These are phyloP conservation scores for Isoperla grammatica DNA, from an alignment of 2,888 invertebrate species.

Conservation along the genomic window DNA sequence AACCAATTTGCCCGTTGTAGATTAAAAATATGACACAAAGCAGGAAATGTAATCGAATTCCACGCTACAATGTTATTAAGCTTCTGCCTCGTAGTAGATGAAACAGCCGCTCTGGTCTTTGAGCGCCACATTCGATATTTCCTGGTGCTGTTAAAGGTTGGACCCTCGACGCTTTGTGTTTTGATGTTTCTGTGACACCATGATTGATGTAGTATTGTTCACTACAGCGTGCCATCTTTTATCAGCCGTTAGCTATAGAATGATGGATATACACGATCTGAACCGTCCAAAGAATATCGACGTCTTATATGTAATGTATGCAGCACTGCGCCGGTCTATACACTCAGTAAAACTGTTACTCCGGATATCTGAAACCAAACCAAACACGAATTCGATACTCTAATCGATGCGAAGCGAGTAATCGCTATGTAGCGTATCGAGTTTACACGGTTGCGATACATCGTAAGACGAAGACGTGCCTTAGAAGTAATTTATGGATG, in stretches of 20 bases:
- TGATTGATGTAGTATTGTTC: slow-evolving; percentile 3
- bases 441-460: slow-evolving; percentile 2
- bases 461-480: background rate
- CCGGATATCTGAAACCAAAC: slow-evolving; percentile 4
- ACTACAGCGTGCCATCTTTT: slow-evolving; percentile 4
- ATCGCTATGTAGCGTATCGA: slow-evolving; percentile 9
- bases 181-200: background rate
- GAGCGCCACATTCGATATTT: background rate
- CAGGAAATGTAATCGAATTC: too few relatives aligned
- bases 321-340: slow-evolving; percentile 11
- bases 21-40: too few relatives aligned
- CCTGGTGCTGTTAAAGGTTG: background rate
- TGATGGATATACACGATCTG: slow-evolving; percentile 12
- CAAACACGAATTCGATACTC: slow-evolving; percentile 9
- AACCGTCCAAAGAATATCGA: slow-evolving; percentile 15
- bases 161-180: background rate
- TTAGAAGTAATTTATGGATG: slow-evolving; percentile 3
- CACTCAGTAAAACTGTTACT: background rate
- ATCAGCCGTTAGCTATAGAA: background rate
- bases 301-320: slow-evolving; percentile 13
- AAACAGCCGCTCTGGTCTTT: too few relatives aligned
- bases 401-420: slow-evolving; percentile 5
- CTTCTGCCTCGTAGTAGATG: too few relatives aligned
- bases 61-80: too few relatives aligned
- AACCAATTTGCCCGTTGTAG: too few relatives aligned